A percentile compares a stretch with the other conserved stretches of the same genome.
These are phyloP conservation scores for Chaetodon trifasciatus DNA, from an alignment of 2,797 vertebrate species.

Conservation along the genomic window DNA sequence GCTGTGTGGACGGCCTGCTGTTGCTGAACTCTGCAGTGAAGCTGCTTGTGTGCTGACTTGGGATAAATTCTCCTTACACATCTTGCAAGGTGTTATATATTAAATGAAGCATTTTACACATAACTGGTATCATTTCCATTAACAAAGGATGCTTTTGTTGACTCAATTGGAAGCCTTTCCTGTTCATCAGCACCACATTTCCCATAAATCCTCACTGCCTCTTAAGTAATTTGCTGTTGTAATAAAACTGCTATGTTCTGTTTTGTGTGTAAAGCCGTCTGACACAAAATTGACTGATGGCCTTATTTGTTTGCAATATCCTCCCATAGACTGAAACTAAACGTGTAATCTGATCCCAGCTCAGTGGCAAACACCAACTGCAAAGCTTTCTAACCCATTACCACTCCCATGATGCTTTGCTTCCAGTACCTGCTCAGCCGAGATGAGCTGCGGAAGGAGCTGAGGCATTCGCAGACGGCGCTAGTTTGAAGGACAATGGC, in stretches of 20 bases:
- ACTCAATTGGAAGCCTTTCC: not conserved
- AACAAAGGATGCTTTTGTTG: not conserved
- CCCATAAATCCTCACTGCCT: not conserved
- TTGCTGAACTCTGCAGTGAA: constrained; percentile 8
- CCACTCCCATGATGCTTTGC: constrained; percentile 75
- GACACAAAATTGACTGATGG: not conserved
- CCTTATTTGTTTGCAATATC: not conserved
- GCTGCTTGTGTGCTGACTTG: constrained; percentile 25
- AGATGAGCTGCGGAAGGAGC: constrained; percentile 89
- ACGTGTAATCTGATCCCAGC: constrained; percentile 36
- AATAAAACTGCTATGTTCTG: not conserved
- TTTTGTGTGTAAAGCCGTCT: constrained; percentile 1
- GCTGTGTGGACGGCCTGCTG: not conserved
- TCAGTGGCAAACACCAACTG: constrained; percentile 25
- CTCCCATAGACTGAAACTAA: not conserved
- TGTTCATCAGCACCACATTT: not conserved
- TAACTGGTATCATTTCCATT: not conserved
- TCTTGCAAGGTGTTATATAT: not conserved
- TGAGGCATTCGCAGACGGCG: constrained; percentile 76
- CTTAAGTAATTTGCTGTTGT: not conserved
- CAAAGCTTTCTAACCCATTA: constrained; percentile 59
- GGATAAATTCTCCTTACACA: constrained; percentile 15
- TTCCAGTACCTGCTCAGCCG: constrained; percentile 91
- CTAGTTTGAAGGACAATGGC: constrained; percentile 71
- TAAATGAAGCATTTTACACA: not conserved